Conservation (phyloP, 2,113 vertebrate genomes). For the Progne subis region DNA sequence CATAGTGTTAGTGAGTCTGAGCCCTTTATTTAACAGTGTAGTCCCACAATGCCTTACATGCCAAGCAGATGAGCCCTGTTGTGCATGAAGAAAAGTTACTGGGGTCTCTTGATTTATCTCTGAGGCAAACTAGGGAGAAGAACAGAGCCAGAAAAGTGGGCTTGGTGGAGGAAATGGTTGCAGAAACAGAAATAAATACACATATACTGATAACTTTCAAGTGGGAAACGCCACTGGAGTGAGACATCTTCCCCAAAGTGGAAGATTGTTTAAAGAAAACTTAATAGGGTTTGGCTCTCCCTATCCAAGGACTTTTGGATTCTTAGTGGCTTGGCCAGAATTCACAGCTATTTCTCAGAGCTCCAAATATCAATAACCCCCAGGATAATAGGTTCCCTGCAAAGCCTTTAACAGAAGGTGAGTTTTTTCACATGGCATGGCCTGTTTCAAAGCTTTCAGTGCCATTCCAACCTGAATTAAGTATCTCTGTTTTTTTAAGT, state of each 20-base stretch:
- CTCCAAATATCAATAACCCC: neutral
- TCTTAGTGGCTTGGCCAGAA: neutral
- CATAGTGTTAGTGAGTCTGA: neutral
- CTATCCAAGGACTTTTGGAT: neutral
- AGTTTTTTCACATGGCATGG: accelerated
- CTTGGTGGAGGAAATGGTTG: neutral
- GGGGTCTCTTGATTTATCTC: neutral
- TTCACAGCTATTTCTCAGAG: neutral
- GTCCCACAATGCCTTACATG: neutral
- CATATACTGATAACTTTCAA: neutral
- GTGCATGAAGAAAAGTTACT: neutral
- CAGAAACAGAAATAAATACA: neutral
- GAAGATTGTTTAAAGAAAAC: neutral
- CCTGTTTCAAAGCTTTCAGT: neutral
- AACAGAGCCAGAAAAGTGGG: neutral
- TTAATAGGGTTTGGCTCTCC: neutral
- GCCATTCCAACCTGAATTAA: neutral
- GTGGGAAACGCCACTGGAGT: neutral
- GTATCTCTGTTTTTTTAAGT: neutral
- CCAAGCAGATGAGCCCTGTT: neutral
- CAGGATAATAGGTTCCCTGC: neutral
- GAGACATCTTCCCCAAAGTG: neutral
- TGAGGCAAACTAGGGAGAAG: neutral
- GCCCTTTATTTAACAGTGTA: neutral
- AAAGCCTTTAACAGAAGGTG: neutral